Evolutionary conservation across 1,140 invertebrate species (phyloP).

Genomic region (Asbolus verrucosus): DNA sequence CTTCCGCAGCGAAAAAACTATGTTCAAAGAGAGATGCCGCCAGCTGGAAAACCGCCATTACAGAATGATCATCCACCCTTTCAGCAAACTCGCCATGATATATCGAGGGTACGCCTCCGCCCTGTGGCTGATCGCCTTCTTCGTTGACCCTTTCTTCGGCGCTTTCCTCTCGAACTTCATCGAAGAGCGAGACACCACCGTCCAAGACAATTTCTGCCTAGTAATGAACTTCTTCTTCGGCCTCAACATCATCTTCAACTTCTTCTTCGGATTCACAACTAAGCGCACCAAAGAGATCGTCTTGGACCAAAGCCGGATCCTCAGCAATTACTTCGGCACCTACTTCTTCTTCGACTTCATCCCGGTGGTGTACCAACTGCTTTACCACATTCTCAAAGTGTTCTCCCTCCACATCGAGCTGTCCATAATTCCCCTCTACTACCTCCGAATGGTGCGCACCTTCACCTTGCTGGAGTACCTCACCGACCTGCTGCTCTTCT

Average conservation of each 20-base stretch:
- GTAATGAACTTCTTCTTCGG: constrained; percentile 11
- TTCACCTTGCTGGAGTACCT: constrained; percentile 33
- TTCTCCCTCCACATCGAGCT: neutral
- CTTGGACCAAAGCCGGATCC: constrained; percentile 33
- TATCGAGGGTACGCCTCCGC: constrained; percentile 24
- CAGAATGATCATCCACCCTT: constrained; percentile 46
- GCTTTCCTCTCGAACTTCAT: constrained; percentile 17
- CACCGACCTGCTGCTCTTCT: constrained; percentile 11
- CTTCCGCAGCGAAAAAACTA: constrained; percentile 39
- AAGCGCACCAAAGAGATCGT: constrained; percentile 41
- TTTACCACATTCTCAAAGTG: neutral
- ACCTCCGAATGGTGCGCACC: constrained; percentile 1
- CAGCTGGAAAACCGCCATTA: constrained; percentile 9
- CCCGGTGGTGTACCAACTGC: neutral
- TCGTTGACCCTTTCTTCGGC: constrained; percentile 40
- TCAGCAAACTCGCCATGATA: constrained; percentile 37
- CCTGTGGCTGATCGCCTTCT: constrained; percentile 39
- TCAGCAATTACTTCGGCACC: constrained; percentile 32
- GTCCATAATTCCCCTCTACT: neutral
- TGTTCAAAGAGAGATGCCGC: constrained; percentile 41
- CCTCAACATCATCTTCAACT: constrained; percentile 34
- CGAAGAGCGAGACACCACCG: neutral
- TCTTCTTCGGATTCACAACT: constrained; percentile 38
- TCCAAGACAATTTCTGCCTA: neutral
- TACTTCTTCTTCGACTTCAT: constrained; percentile 48